A percentile compares a stretch with the other conserved stretches of the same genome.
Evolutionary conservation across 2,113 vertebrate genomes (phyloP).

Genomic region (Isurus oxyrinchus): DNA sequence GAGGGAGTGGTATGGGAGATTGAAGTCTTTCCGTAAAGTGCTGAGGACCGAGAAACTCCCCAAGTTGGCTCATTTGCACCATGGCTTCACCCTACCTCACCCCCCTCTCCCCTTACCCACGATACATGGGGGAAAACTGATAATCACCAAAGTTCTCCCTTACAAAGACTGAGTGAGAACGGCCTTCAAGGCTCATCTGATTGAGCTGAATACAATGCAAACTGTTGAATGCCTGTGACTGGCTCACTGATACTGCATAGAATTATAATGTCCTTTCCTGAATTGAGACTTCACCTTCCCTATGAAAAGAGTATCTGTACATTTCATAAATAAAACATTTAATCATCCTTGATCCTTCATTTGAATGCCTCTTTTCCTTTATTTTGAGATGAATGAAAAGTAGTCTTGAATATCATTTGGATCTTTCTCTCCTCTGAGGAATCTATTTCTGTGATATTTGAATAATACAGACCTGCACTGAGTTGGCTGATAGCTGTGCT

Average conservation of each 20-base stretch:
- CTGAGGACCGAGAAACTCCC: background rate
- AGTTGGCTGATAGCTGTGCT: background rate
- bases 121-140: too few relatives aligned
- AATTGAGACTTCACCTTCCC: background rate
- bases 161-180: background rate
- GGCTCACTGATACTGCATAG: background rate
- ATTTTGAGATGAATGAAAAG: background rate
- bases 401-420: background rate
- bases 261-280: background rate
- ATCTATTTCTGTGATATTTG: background rate
- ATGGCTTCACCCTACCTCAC: background rate
- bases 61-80: background rate
- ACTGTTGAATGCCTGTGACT: background rate
- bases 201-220: background rate
- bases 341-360: background rate
- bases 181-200: background rate
- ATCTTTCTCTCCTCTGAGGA: background rate
- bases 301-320: conserved; percentile 23
- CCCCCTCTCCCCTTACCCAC: background rate
- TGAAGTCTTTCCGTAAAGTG: background rate
- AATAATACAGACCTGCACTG: background rate
- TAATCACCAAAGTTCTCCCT: background rate
- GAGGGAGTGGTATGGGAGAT: background rate
- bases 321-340: conserved; percentile 32
- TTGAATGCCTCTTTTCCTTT: background rate